phyloP scores from a whole-genome alignment of 2,797 vertebrate species.

The Tadarida brasiliensis region DNA sequence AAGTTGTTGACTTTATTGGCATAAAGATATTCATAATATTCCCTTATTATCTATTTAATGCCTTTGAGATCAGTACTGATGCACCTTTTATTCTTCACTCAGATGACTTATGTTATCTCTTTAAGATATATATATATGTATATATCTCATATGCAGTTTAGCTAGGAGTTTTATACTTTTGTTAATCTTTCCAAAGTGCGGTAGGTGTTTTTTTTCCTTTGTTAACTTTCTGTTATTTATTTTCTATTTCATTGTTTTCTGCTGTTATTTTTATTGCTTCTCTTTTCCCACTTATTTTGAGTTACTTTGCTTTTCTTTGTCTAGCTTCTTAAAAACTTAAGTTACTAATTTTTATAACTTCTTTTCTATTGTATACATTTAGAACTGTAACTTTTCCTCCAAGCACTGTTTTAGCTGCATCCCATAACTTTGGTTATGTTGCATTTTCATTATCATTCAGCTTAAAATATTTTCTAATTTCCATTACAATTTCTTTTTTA shows the following conservation, averaged over 20 bases:
- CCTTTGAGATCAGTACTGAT: neutral
- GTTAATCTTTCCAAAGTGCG: neutral
- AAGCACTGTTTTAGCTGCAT: neutral
- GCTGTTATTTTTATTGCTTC: conserved; percentile 7
- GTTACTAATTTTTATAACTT: conserved; percentile 13
- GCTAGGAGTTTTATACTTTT: neutral
- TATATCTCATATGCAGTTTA: neutral
- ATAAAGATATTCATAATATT: no score
- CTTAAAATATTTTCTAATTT: conserved; percentile 45
- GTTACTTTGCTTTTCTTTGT: neutral
- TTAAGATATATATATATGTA: neutral
- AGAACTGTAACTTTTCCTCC: neutral
- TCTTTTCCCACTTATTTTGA: neutral
- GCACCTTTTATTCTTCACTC: neutral
- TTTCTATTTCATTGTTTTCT: neutral
- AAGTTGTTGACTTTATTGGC: no score
- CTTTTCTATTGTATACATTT: neutral
- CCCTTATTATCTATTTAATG: neutral
- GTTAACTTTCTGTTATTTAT: neutral
- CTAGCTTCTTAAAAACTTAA: neutral
- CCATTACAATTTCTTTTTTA: neutral
- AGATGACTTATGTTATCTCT: neutral
- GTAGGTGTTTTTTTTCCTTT: neutral
- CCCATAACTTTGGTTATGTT: neutral
- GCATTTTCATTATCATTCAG: neutral